Base-by-base conservation (phyloP, 2,113 vertebrate genomes). In the Acrocephalus kingi region DNA sequence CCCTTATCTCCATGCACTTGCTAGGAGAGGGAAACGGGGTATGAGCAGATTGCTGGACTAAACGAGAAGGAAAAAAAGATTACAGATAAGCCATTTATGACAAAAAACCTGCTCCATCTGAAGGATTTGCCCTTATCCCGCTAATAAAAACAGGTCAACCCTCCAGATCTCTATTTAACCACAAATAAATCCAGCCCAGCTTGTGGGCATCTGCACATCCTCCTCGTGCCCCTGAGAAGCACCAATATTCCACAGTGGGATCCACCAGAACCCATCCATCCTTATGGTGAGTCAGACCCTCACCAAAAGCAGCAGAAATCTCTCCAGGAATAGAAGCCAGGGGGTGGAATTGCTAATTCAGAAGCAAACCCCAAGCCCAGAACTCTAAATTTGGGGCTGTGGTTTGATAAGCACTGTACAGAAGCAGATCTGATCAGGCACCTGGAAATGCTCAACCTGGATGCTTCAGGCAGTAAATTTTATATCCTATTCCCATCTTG, bases 281-380 rank as follows among this genome's bases (percentile, higher is more conserved):
- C 75, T 27, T 1, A 14, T 13, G 3, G 28, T 31, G 82, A 94
- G 67, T 89, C 84, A 91, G 67, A 54, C n/a, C 41, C 2, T 7
- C 6, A 33, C 85, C 43, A 5, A 80, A 74, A 92, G 6, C 83
- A 51, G 46, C 1, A 2, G 79, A 93, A 88, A 90, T 49, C 28
- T 80, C 72, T 73, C 95, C 94, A 89, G 73, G 73, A 96, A 97
- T 74, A 95, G 90, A 92, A 96, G 61, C 76, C 59, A 88, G 92
- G 43, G 83, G 86, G 82, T 73, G 95, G 92, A 92, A 90, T 72
- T 90, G 77, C 17, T 51, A 97, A 84, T 48, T 80, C 12, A 8
- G 39, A 69, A 67, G 41, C 30, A 61, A 67, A 86, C 69, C 10
- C 39, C 63, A 74, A 59, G 33, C 76, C 76, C 48, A 41, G 33